A percentile compares a stretch with the other conserved stretches of the same genome.
These are phyloP conservation scores for Mormyrops boulengeri DNA, from an alignment of 2,797 vertebrate genomes.

Conservation along the genomic window DNA sequence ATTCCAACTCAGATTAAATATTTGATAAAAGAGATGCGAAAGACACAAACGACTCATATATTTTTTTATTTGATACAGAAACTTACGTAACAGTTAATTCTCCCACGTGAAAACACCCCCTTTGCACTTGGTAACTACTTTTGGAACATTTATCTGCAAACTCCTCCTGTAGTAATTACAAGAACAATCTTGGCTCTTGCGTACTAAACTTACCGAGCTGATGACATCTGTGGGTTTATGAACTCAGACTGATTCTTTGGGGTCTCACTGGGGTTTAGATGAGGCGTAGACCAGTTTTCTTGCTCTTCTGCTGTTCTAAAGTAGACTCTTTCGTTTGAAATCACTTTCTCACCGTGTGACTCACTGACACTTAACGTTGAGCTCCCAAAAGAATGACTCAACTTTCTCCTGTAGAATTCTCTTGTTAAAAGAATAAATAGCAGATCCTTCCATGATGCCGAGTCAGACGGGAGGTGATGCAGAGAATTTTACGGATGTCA, in stretches of 20 bases:
- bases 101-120: conserved; percentile 5
- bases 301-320: background rate
- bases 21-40: background rate
- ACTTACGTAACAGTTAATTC: background rate
- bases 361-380: background rate
- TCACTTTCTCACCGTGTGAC: background rate
- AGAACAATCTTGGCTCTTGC: background rate
- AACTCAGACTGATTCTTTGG: background rate
- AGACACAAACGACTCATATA: background rate
- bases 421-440: background rate
- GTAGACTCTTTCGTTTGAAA: background rate
- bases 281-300: background rate
- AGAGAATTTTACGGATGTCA: background rate
- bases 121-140: background rate
- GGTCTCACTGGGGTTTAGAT: background rate
- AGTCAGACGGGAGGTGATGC: background rate
- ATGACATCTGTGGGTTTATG: background rate
- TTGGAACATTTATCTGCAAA: conserved; percentile 1
- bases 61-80: background rate
- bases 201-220: background rate
- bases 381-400: background rate
- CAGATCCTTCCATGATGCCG: background rate
- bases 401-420: background rate
- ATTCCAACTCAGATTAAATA: background rate
- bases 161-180: background rate